phyloP scores from a whole-genome alignment of 2,888 invertebrate species.

The Digitonthophagus gazella region DNA sequence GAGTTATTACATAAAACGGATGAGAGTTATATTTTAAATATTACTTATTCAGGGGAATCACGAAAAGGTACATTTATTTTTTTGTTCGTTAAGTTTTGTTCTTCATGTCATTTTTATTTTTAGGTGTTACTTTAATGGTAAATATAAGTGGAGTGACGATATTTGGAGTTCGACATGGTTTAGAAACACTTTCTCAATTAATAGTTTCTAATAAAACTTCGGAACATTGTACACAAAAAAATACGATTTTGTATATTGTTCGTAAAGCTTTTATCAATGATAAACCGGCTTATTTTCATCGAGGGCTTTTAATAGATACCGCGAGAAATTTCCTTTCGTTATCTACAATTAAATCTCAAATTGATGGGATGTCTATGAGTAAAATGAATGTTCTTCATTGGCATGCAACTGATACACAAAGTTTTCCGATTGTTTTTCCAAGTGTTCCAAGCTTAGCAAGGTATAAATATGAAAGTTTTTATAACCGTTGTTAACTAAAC shows the following conservation, averaged over 20 bases:
- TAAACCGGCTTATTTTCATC: slow-evolving; percentile 75
- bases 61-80: not conserved
- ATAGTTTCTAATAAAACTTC: slow-evolving; percentile 49
- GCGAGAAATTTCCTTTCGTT: slow-evolving; percentile 84
- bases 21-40: slow-evolving; percentile 21
- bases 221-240: slow-evolving; percentile 35
- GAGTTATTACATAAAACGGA: slow-evolving; percentile 20
- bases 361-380: slow-evolving; percentile 83
- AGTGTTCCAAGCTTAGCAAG: slow-evolving; percentile 71
- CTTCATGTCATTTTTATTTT: not conserved
- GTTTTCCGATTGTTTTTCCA: slow-evolving; percentile 82
- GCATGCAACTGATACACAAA: slow-evolving; percentile 89
- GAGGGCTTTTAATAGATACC: slow-evolving; percentile 87
- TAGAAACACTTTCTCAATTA: slow-evolving; percentile 75
- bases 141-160: slow-evolving; percentile 61
- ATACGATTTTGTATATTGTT: slow-evolving; percentile 57
- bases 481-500: no score
- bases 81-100: not conserved
- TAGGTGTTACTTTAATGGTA: slow-evolving; percentile 55
- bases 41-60: not conserved
- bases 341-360: slow-evolving; percentile 63
- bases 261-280: slow-evolving; percentile 68
- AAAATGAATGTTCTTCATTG: slow-evolving; percentile 94
- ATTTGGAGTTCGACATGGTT: slow-evolving; percentile 72
- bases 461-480: slow-evolving; percentile 53